phyloP scores from a whole-genome alignment of 2,113 vertebrate species.

The Thunnus thynnus region DNA sequence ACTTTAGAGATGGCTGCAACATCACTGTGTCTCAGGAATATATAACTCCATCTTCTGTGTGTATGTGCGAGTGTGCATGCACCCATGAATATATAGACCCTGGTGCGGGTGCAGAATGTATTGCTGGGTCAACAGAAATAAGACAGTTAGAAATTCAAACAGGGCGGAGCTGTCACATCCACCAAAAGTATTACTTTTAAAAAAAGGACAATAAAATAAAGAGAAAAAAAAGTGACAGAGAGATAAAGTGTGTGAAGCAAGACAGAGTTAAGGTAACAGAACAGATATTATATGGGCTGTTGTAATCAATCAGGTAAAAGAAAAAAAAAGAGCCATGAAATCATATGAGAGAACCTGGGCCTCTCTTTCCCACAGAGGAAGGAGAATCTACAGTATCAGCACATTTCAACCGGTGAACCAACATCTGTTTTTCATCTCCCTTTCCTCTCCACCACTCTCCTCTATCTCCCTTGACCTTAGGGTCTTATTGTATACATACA shows the following conservation, averaged over 20 bases:
- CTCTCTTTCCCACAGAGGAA: slow-evolving; percentile 9
- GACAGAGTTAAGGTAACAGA: slow-evolving; percentile 27
- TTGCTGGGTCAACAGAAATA: slow-evolving; percentile 65
- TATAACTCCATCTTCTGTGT: slow-evolving; percentile 32
- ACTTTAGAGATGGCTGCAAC: slow-evolving; percentile 59
- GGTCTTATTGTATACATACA: slow-evolving; percentile 10
- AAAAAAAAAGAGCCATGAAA: slow-evolving; percentile 14
- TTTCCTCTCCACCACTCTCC: slow-evolving; percentile 31
- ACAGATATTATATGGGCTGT: slow-evolving; percentile 19
- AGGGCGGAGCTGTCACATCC: slow-evolving; percentile 44
- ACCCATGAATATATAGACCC: slow-evolving; percentile 9
- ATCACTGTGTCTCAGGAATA: slow-evolving; percentile 50
- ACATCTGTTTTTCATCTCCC: slow-evolving; percentile 66
- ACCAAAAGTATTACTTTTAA: slow-evolving; percentile 19
- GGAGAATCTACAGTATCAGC: slow-evolving; percentile 63
- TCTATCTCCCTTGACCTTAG: slow-evolving; percentile 65
- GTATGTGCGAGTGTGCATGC: slow-evolving; percentile 15
- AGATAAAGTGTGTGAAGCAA: slow-evolving; percentile 19
- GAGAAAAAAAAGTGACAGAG: background rate
- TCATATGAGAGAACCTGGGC: slow-evolving; percentile 21
- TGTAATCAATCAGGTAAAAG: slow-evolving; percentile 38
- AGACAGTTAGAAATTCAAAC: slow-evolving; percentile 62
- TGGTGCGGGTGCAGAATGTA: slow-evolving; percentile 12
- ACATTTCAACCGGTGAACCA: slow-evolving; percentile 57
- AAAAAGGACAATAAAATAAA: slow-evolving; percentile 11